A percentile compares a stretch with the other conserved stretches of the same genome.
Evolutionary conservation across 1,140 invertebrate species (phyloP).

Genomic region (Papilio polyxenes): DNA sequence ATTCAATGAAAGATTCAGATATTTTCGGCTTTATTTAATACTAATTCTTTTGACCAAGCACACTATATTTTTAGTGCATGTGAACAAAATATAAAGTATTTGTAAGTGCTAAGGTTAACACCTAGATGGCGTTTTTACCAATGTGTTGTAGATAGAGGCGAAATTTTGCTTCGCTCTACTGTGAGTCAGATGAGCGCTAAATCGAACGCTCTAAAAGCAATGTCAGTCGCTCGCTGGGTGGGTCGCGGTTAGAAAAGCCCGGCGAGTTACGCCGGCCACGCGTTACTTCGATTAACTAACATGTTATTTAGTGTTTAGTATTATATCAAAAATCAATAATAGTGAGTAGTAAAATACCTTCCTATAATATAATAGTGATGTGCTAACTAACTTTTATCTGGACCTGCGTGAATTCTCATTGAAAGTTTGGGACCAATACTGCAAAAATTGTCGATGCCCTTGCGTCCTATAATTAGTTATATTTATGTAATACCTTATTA

Average conservation of each 20-base stretch:
- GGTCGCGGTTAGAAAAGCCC: conserved; percentile 12
- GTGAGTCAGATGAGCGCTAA: conserved; percentile 33
- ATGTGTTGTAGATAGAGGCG: not conserved
- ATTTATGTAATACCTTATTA: conserved; percentile 53
- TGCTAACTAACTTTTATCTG: conserved; percentile 44
- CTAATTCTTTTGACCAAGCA: too few relatives aligned
- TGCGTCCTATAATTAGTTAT: conserved; percentile 61
- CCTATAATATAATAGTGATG: conserved; percentile 48
- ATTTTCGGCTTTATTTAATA: too few relatives aligned
- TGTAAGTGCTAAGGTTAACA: not conserved
- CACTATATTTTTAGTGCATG: too few relatives aligned
- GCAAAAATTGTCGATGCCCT: conserved; percentile 52
- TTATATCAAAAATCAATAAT: not conserved
- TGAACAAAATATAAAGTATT: too few relatives aligned
- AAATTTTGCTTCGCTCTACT: too few relatives aligned
- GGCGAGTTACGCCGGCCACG: conserved; percentile 25
- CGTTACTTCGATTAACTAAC: conserved; percentile 29
- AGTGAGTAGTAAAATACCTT: conserved; percentile 25
- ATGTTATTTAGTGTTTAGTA: conserved; percentile 18
- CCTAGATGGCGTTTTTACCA: conserved; percentile 31
- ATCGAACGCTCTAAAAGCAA: conserved; percentile 28
- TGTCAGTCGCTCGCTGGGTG: conserved; percentile 37
- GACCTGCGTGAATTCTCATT: conserved; percentile 31
- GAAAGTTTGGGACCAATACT: conserved; percentile 42
- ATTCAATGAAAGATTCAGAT: too few relatives aligned